Evolutionary conservation across 2,113 vertebrate species (phyloP).

Genomic region (Petrocephalus zakoni): DNA sequence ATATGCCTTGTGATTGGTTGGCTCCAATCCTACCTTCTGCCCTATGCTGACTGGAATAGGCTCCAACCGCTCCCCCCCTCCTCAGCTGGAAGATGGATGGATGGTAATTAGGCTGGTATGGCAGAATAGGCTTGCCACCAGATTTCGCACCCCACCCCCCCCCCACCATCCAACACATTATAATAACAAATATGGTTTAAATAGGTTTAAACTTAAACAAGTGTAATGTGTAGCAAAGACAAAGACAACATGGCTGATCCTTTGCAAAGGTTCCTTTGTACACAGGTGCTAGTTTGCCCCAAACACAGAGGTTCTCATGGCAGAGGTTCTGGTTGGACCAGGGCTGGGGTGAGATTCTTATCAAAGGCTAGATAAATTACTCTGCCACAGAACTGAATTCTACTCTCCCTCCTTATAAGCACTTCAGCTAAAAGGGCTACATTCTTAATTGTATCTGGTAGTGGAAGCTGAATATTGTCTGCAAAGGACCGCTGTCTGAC

Average conservation of each 20-base stretch:
- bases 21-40: neutral
- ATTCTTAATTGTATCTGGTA: neutral
- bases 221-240: neutral
- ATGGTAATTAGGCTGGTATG: slow-evolving; percentile 3
- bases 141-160: neutral
- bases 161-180: neutral
- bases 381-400: neutral
- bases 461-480: neutral
- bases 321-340: neutral
- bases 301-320: neutral
- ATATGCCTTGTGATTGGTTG: neutral
- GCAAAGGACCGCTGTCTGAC: neutral
- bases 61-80: neutral
- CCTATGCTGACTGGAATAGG: neutral
- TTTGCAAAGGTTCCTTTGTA: neutral
- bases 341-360: neutral
- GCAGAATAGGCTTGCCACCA: neutral
- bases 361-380: neutral
- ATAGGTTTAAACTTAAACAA: neutral
- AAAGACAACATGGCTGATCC: neutral
- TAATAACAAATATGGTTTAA: neutral
- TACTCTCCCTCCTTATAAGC: neutral
- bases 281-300: neutral
- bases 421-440: neutral
- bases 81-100: neutral